phyloP scores from a whole-genome alignment of 2,888 invertebrate genomes.

The Pandemis heparana region DNA sequence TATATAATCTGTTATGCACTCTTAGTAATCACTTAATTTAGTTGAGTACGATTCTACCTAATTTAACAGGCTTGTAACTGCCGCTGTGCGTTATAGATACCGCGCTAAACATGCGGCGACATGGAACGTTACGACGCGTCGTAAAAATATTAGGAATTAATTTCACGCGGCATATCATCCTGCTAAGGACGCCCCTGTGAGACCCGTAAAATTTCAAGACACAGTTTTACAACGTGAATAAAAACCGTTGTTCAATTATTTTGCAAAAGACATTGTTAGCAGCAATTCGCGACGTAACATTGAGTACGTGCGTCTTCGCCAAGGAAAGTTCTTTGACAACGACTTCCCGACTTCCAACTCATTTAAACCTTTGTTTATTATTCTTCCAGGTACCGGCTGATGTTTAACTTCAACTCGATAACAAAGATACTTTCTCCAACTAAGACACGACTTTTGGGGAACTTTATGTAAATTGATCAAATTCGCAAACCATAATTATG shows the following conservation, averaged over 20 bases:
- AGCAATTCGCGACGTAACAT: slow-evolving; percentile 35
- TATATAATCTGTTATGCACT: slow-evolving; percentile 38
- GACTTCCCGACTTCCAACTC: slow-evolving; percentile 49
- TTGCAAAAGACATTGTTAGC: slow-evolving; percentile 34
- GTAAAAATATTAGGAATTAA: slow-evolving; percentile 41
- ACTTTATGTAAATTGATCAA: slow-evolving; percentile 35
- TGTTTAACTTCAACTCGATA: slow-evolving; percentile 41
- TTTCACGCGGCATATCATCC: slow-evolving; percentile 26
- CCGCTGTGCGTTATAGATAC: neutral
- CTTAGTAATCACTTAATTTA: slow-evolving; percentile 41
- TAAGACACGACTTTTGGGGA: slow-evolving; percentile 22
- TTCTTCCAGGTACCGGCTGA: slow-evolving; percentile 42
- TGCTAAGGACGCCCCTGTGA: slow-evolving; percentile 15
- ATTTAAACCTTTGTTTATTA: slow-evolving; percentile 50
- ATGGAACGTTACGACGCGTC: slow-evolving; percentile 25
- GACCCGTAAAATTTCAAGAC: slow-evolving; percentile 22
- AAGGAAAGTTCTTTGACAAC: slow-evolving; percentile 49
- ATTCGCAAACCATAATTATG: slow-evolving; percentile 19
- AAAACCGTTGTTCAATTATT: slow-evolving; percentile 42
- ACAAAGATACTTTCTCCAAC: slow-evolving; percentile 30
- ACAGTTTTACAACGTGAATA: slow-evolving; percentile 28
- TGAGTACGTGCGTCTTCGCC: slow-evolving; percentile 47
- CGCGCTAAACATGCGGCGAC: slow-evolving; percentile 15
- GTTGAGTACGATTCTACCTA: slow-evolving; percentile 32
- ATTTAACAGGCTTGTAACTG: slow-evolving; percentile 6